A percentile compares a stretch with the other conserved stretches of the same genome.
Evolutionary conservation across 1,140 invertebrate species (phyloP).

Genomic region (Drosophila pallidifrons): DNA sequence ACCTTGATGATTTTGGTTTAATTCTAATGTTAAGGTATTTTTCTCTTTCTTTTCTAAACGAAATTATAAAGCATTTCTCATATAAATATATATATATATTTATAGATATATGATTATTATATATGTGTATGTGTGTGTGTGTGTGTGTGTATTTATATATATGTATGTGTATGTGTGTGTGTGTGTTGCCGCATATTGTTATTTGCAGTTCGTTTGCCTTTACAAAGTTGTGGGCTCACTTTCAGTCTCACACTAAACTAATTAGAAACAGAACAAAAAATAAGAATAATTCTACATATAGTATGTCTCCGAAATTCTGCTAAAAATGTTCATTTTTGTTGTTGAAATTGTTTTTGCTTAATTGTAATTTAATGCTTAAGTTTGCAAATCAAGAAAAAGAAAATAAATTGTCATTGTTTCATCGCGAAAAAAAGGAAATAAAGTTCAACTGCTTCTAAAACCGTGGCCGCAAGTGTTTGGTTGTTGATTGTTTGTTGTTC

Average conservation of each 20-base stretch:
- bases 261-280: constrained; percentile 30
- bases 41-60: constrained; percentile 47
- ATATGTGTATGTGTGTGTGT: constrained; percentile 34
- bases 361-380: constrained; percentile 35
- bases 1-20: constrained; percentile 78
- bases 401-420: constrained; percentile 18
- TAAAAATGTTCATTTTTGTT: constrained; percentile 18
- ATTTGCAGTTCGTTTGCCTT: constrained; percentile 32
- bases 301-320: constrained; percentile 29
- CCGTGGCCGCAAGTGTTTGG: constrained; percentile 35
- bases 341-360: constrained; percentile 19
- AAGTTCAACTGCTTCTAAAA: constrained; percentile 49
- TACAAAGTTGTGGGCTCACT: constrained; percentile 56
- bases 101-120: constrained; percentile 25
- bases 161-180: constrained; percentile 29
- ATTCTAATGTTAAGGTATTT: constrained; percentile 75
- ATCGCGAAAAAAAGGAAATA: constrained; percentile 1
- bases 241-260: constrained; percentile 77
- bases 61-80: constrained; percentile 76
- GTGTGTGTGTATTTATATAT: constrained; percentile 32
- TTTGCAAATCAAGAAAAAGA: constrained; percentile 11
- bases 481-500: constrained; percentile 13
- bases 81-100: constrained; percentile 51
- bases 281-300: constrained; percentile 22
- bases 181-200: constrained; percentile 33